Base-by-base conservation (phyloP, 92 coral and sea anemone genomes). In the Epizoanthus rinbou region DNA sequence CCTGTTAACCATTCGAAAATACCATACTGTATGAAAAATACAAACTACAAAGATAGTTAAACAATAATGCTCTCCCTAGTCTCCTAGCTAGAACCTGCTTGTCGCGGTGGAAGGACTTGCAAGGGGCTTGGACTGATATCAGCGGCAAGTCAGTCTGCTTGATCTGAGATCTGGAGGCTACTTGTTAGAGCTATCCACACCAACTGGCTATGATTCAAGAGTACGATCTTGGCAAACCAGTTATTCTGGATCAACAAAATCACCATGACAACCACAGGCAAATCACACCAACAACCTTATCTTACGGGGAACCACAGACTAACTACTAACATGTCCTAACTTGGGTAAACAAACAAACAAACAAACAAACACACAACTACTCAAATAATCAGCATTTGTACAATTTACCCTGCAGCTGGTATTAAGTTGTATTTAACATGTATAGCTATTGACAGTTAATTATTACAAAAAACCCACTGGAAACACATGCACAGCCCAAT, bases 11-110 rank as follows among this genome's bases (percentile, higher is more conserved):
- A 67, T 5, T 64, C 1, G 35, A 64, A 64, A 64, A 25, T 4
- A 67, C 47, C 73, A 16, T 33, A 16, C 8, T 31, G 11, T 67
- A 67, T 67, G 73, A 67, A 67, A 64, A 33, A 64, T 67, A 67
- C 73, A 67, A 67, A 67, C 50, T 67, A 33, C 73, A 67, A 67
- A 33, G 50, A 31, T 14, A 67, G 7, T 15, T 67, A 67, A 67
- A 8, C 53, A 47, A 50, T 50, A 50, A 10, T 47, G 53, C 14
- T 10, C 54, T 9, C 14, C 54, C 54, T 50, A 0, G 54, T 28
- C 54, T 15, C 54, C 54, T 50, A 10, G 2, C 9, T 9, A 15
- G 0, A 45, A 45, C 13, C 13, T 45, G 10, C 13, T 0, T 45
- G 53, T 47, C 6, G 14, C 2, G 11, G 14, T 3, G 2, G 43